These are phyloP conservation scores for Tadarida brasiliensis DNA, from an alignment of 2,797 vertebrate species.

Conservation along the genomic window DNA sequence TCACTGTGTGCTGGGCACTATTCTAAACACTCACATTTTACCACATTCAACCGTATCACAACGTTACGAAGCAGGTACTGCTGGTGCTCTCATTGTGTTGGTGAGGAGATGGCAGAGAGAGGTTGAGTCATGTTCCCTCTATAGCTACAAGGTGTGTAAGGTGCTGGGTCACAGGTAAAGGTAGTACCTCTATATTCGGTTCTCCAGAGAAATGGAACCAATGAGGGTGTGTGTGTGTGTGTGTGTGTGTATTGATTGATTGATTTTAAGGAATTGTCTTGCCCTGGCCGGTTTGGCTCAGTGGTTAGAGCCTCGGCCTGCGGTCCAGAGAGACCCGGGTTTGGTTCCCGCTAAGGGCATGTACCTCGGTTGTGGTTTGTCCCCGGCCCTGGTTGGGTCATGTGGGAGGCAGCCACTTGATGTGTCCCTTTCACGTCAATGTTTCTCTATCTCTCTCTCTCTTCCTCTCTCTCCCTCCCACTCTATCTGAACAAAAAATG, in stretches of 20 bases:
- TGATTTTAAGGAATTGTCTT: background rate
- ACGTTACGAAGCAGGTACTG: background rate
- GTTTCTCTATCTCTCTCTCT: too few relatives aligned
- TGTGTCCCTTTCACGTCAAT: too few relatives aligned
- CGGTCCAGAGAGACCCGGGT: too few relatives aligned
- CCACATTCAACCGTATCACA: background rate
- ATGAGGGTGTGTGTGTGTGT: fast-evolving
- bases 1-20: background rate
- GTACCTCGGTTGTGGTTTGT: too few relatives aligned
- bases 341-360: too few relatives aligned
- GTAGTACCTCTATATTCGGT: background rate
- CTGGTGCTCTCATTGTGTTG: background rate
- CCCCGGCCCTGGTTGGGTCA: too few relatives aligned
- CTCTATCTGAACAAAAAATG: too few relatives aligned
- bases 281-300: too few relatives aligned
- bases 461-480: too few relatives aligned
- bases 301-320: too few relatives aligned
- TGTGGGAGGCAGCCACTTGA: too few relatives aligned
- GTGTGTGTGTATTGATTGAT: background rate
- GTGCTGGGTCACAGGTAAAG: background rate
- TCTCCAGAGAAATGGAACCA: background rate
- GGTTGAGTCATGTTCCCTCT: background rate
- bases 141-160: background rate
- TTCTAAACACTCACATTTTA: background rate
- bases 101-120: background rate